These are phyloP conservation scores for Mus minutoides DNA, from an alignment of 2,797 vertebrate genomes.

Conservation along the genomic window DNA sequence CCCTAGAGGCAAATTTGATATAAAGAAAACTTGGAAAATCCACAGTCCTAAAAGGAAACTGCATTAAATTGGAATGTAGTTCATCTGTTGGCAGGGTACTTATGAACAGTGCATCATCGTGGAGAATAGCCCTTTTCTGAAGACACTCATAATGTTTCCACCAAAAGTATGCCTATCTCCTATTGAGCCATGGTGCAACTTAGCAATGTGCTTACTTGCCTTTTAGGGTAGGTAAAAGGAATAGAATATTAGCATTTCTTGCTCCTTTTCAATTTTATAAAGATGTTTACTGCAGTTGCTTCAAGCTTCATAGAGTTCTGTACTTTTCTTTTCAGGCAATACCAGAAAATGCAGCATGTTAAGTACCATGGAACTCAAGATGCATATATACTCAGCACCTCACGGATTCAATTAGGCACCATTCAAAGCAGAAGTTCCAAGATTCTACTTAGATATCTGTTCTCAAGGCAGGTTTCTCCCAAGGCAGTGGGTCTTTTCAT, in stretches of 20 bases:
- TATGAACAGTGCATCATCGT: constrained; percentile 9
- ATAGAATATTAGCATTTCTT: constrained; percentile 9
- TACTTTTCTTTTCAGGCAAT: constrained; percentile 57
- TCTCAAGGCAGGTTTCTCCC: constrained; percentile 38
- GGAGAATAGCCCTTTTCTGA: not conserved
- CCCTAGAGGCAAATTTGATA: constrained; percentile 40
- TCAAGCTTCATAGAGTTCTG: constrained; percentile 2
- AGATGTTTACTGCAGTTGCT: not conserved
- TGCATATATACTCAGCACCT: not conserved
- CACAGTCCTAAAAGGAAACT: constrained; percentile 5
- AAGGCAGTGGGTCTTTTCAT: constrained; percentile 45
- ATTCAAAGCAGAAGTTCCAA: constrained; percentile 45
- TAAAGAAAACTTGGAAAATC: constrained; percentile 62
- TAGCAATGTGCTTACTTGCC: not conserved
- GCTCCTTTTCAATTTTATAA: constrained; percentile 35
- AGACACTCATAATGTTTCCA: not conserved
- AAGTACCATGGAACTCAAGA: not conserved
- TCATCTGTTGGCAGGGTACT: constrained; percentile 38
- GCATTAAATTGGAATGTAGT: constrained; percentile 7
- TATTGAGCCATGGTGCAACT: not conserved
- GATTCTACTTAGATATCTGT: constrained; percentile 43
- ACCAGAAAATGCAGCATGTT: constrained; percentile 38
- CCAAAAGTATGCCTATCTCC: constrained; percentile 7
- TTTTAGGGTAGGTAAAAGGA: constrained; percentile 50
- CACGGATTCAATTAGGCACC: constrained; percentile 61